Base-by-base conservation (phyloP, 2,888 invertebrate species). In the Limenitis camilla region DNA sequence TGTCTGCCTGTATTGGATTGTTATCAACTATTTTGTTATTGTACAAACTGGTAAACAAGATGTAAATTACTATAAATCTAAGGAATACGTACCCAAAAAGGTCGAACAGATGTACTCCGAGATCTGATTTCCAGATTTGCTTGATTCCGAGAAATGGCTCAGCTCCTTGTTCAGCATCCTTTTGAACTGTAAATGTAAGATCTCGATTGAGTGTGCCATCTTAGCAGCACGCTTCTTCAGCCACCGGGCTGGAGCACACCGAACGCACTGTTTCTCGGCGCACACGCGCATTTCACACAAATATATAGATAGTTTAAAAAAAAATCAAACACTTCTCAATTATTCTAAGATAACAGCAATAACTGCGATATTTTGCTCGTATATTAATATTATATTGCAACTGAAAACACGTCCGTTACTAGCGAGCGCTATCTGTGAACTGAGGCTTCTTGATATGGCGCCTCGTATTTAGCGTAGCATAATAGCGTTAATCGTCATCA, bases 141-240 rank as follows among this genome's bases (percentile, higher is more conserved):
- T 98, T 63, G 98, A 97, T 87, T 99, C 99, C 61, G 98, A 98
- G 89, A 99, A 99, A 87, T 99, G 99, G 76, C 96, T 97, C 74
- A 99, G 91, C 89, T 99, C 99, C 90, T 98, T 96, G 90, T 99
- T 99, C 85, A 99, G 92, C 98, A 99, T 98, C 81, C 98, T 93
- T 89, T 99, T 99, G 91, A 99, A 99, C 98, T 99, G 92, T 67
- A 81, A 79, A 66, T 78, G 84, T 73, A 86, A 84, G 63, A 83
- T 67, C 67, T 84, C 82, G 65, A 86, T 76, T 77, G 82, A 84
- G 63, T 81, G 74, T 50, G 84, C 80, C 79, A 87, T 81, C 61
- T 64, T 80, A 19, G 74, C 67, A 35, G 78, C 76, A 46, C 79
- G 78, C 57, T 71, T 76, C 57, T 77, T 73, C 48, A 85, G 49